Conservation (phyloP, 2,888 invertebrate genomes). For the Zootermopsis nevadensis region DNA sequence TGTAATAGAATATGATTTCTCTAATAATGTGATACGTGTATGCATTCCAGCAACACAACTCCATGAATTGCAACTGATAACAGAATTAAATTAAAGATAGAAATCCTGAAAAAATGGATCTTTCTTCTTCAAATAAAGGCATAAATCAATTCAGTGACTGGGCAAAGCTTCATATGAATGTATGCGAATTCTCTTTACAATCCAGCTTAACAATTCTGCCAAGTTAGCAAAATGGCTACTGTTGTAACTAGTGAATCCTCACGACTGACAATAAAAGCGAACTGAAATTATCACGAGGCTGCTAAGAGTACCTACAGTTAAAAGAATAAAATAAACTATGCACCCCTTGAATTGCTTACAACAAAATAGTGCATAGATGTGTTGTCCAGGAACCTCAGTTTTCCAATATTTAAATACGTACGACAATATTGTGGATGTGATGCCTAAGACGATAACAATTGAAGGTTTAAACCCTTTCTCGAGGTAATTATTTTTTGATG, state of each 20-base stretch:
- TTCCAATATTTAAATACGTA: background rate
- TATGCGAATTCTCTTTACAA: background rate
- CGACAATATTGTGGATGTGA: background rate
- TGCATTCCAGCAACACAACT: background rate
- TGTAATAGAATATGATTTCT: background rate
- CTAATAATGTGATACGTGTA: background rate
- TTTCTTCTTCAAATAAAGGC: background rate
- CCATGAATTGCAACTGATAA: background rate
- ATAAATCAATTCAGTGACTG: background rate
- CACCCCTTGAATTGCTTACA: background rate
- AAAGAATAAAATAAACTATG: background rate
- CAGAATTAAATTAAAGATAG: background rate
- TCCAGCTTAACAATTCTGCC: background rate
- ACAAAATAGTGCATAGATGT: background rate
- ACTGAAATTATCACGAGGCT: conserved; percentile 27
- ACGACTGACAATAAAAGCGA: background rate
- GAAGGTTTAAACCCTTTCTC: background rate
- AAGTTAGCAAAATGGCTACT: background rate
- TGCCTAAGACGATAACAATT: conserved; percentile 14
- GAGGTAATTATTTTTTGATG: conserved; percentile 27
- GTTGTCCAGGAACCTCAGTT: background rate
- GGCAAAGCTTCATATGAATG: too few species aligned
- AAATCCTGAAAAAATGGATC: background rate
- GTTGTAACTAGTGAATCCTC: background rate
- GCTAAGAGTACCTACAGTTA: background rate